Base-by-base conservation (phyloP, 2,888 invertebrate genomes). In the Drosophila kanekoi region DNA sequence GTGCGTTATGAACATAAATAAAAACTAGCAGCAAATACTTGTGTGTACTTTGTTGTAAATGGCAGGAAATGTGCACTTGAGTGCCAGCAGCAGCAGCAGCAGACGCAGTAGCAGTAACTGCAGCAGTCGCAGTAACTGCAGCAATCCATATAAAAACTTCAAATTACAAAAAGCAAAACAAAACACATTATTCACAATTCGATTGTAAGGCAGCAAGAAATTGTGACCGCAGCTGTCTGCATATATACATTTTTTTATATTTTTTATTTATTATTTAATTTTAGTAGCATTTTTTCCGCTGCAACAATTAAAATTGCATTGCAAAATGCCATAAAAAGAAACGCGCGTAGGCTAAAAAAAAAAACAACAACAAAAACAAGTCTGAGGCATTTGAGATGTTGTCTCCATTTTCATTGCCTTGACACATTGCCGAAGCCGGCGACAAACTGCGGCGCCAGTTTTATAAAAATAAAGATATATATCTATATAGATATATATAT, bases 11-110 rank as follows among this genome's bases (percentile, higher is more conserved):
- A 72, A 59, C 77, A 87, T 68, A 87, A 81, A 83, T 79, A 87
- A 81, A 77, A 84, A 51, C 70, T 59, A 67, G 64, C 83, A 61
- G 83, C 63, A 71, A 71, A 79, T 59, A 66, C 51, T 49, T 62
- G 35, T 38, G 43, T 43, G 48, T 10, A 45, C 70, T 75, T 70
- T 87, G 79, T 79, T 74, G 74, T 72, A 87, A 87, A 79, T 74
- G 88, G 79, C 83, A 83, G 83, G 83, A 83, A 83, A 72, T 85
- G 82, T 79, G 88, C 83, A 83, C 83, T 83, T 83, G 83, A 85
- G 82, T 65, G 85, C 76, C 87, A 69, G 63, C 61, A 72, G 32
- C 52, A 54, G 40, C 32, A 41, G 18, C 44, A 44, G 9, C 60
- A 37, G n/a, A n/a, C n/a, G 18, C 52, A 52, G 20, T 71, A 38